Percentiles rank a stretch among this genome's conserved stretches.
Evolutionary conservation across 2,888 invertebrate species (phyloP).

Genomic region (Agriotes lineatus): DNA sequence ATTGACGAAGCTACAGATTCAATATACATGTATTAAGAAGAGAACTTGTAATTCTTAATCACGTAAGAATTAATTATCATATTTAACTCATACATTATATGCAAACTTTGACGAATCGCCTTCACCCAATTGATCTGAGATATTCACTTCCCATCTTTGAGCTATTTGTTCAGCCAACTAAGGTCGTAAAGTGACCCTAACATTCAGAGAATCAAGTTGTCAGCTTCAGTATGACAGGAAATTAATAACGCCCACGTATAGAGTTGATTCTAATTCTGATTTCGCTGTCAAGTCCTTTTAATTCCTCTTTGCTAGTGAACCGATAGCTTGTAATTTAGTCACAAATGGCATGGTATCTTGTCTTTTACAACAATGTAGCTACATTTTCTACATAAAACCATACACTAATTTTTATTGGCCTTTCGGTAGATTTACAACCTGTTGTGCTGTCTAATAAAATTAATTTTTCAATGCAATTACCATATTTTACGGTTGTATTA

Average conservation of each 20-base stretch:
- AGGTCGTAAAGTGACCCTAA: conserved; percentile 4
- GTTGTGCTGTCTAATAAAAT: background rate
- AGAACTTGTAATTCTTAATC: too few relatives aligned
- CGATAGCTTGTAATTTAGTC: background rate
- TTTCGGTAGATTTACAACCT: background rate
- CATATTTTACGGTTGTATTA: background rate
- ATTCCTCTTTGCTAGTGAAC: background rate
- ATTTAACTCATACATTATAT: background rate
- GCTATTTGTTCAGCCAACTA: conserved; percentile 4
- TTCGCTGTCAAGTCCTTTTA: background rate
- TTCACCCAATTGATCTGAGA: conserved; percentile 1
- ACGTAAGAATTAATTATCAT: background rate
- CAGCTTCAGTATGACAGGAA: background rate
- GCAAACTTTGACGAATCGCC: background rate
- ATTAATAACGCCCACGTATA: background rate
- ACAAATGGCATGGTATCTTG: background rate
- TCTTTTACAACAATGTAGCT: background rate
- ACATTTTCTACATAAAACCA: background rate
- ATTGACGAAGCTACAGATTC: too few relatives aligned
- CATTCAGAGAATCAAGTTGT: conserved; percentile 11
- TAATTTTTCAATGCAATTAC: background rate
- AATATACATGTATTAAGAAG: too few relatives aligned
- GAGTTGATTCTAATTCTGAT: background rate
- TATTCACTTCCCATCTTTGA: conserved; percentile 9
- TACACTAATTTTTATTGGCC: background rate